Conservation (phyloP, 2,888 invertebrate species). For the Cerceris ruficornis region DNA sequence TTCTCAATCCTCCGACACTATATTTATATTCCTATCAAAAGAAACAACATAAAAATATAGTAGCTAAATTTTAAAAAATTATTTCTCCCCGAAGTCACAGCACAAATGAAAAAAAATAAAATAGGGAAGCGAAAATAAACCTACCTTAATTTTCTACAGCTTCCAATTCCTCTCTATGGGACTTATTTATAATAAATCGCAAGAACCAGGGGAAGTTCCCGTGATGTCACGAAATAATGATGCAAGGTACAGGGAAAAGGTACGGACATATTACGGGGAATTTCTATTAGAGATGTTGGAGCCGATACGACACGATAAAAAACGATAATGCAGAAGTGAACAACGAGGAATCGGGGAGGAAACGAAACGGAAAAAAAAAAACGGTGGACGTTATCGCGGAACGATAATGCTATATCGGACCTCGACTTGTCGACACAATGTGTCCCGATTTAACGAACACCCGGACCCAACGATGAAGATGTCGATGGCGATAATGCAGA, state of each 20-base stretch:
- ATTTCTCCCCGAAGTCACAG: too few relatives aligned
- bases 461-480: conserved; percentile 55
- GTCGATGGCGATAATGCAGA: conserved; percentile 63
- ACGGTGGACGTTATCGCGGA: conserved; percentile 36
- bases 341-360: neutral
- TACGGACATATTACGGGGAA: neutral
- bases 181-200: too few relatives aligned
- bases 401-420: conserved; percentile 32
- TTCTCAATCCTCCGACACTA: too few relatives aligned
- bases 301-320: neutral
- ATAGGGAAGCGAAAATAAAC: too few relatives aligned
- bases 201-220: neutral
- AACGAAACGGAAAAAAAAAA: conserved; percentile 22
- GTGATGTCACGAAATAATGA: neutral
- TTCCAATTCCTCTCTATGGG: too few relatives aligned
- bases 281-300: neutral
- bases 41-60: too few relatives aligned
- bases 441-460: conserved; percentile 68
- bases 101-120: too few relatives aligned
- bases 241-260: neutral
- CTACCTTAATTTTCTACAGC: too few relatives aligned
- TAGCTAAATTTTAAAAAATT: too few relatives aligned
- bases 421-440: conserved; percentile 57
- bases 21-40: too few relatives aligned
- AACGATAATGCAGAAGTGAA: neutral